phyloP scores from a whole-genome alignment of 2,888 invertebrate genomes.

The Ceratothoa steindachneri region DNA sequence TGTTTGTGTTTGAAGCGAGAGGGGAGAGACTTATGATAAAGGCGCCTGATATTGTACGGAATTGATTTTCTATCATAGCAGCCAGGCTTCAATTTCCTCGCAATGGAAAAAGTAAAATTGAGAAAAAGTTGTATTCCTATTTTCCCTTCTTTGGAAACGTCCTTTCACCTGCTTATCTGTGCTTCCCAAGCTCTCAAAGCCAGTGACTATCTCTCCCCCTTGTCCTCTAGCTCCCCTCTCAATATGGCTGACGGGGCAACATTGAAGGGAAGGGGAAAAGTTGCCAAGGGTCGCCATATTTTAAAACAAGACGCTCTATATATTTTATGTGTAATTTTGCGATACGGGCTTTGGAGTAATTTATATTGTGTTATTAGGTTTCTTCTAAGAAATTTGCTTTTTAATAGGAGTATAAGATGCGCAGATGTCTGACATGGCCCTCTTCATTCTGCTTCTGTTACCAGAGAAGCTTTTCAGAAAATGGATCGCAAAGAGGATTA shows the following conservation, averaged over 20 bases:
- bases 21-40: neutral
- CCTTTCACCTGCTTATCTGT: slow-evolving; percentile 5
- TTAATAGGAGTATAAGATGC: too few relatives aligned
- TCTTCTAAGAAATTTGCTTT: too few relatives aligned
- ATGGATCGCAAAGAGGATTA: too few relatives aligned
- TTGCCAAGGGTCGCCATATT: neutral
- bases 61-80: neutral
- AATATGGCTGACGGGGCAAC: slow-evolving; percentile 23
- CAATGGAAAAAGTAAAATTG: slow-evolving; percentile 10
- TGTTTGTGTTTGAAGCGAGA: neutral
- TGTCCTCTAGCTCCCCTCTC: slow-evolving; percentile 3
- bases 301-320: neutral
- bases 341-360: neutral
- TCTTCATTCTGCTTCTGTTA: too few relatives aligned
- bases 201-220: neutral
- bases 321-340: neutral
- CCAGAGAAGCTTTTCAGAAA: too few relatives aligned
- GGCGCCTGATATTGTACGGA: too few relatives aligned
- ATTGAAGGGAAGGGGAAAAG: slow-evolving; percentile 8
- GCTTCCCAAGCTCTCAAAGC: slow-evolving; percentile 4
- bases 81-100: neutral
- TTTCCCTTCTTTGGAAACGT: neutral
- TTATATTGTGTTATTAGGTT: slow-evolving; percentile 4
- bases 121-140: neutral
- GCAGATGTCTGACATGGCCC: too few relatives aligned